Conservation (phyloP, 2,113 vertebrate species). For the human (Homo sapiens) region DNA sequence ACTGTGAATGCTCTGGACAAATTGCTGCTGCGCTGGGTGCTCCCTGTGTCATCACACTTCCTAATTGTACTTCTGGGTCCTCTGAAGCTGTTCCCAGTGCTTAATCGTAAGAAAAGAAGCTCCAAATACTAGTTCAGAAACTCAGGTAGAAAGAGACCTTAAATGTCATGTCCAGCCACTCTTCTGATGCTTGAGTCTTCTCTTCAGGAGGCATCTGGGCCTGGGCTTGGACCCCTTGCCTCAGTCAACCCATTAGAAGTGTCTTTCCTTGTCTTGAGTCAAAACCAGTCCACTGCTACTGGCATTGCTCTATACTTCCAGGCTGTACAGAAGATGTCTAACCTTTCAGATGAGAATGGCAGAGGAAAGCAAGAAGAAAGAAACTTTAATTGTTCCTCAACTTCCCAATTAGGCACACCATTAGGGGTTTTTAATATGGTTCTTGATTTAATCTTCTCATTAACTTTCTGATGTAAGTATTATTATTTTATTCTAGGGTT, state of each 20-base stretch:
- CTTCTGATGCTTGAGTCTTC: neutral
- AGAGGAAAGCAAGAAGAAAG: neutral
- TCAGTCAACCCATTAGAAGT: neutral
- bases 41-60: neutral
- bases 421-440: neutral
- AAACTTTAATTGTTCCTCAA: neutral
- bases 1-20: fast-evolving
- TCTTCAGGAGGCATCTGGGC: neutral
- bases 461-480: neutral
- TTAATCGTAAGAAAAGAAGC: neutral
- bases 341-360: neutral
- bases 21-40: fast-evolving
- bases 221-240: neutral
- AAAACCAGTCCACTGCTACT: neutral
- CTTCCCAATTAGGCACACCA: neutral
- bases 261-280: neutral
- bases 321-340: neutral
- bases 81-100: neutral
- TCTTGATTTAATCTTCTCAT: neutral
- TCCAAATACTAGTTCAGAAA: neutral
- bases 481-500: neutral
- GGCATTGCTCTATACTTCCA: neutral
- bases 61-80: neutral
- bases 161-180: neutral
- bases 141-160: neutral